Evolutionary conservation across 2,113 vertebrate species (phyloP).

Genomic region (Gadus macrocephalus): DNA sequence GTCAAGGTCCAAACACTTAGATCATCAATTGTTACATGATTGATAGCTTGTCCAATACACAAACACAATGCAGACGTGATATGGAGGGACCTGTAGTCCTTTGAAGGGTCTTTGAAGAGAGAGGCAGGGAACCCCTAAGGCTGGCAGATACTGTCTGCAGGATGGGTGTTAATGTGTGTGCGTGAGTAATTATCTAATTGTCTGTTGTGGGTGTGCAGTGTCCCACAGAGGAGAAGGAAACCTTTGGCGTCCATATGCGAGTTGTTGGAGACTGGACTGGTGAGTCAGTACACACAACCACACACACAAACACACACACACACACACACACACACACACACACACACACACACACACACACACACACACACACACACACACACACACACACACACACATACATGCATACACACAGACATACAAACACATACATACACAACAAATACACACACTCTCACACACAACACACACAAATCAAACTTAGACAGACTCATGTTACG

Average conservation of each 20-base stretch:
- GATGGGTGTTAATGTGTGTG: conserved; percentile 51
- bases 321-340: conserved; percentile 8
- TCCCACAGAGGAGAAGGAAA: conserved; percentile 79
- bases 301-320: conserved; percentile 10
- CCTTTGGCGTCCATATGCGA: conserved; percentile 92
- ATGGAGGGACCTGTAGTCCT: conserved; percentile 41
- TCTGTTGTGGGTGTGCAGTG: conserved; percentile 50
- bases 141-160: conserved; percentile 51
- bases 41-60: conserved; percentile 27
- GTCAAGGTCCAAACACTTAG: conserved; percentile 11
- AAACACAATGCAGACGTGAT: not conserved
- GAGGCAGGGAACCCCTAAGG: conserved; percentile 56
- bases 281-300: conserved; percentile 63
- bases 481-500: conserved; percentile 11
- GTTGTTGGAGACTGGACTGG: conserved; percentile 98
- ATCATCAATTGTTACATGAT: conserved; percentile 4
- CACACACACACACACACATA: conserved; percentile 6
- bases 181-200: conserved; percentile 30
- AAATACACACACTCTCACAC: conserved; percentile 12
- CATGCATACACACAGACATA: too few relatives aligned
- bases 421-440: conserved; percentile 4
- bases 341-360: conserved; percentile 12
- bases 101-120: conserved; percentile 40
- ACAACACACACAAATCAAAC: conserved; percentile 13
- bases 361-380: conserved; percentile 12